Percentiles rank a stretch among this genome's conserved stretches.
phyloP scores from a whole-genome alignment of 2,113 vertebrate genomes.

The Rutilus rutilus region DNA sequence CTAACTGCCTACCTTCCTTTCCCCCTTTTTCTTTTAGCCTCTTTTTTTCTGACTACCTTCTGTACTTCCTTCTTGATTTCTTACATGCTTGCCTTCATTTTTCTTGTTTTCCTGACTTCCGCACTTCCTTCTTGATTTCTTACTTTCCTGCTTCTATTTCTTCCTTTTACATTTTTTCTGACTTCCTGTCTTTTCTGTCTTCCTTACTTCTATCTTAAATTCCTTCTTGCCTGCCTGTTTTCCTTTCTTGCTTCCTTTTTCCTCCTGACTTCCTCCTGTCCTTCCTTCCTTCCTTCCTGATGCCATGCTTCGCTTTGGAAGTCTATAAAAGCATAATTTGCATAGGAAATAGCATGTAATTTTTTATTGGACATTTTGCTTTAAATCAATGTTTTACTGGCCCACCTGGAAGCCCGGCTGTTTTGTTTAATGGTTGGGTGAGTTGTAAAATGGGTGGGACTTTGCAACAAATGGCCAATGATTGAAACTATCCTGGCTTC shows the following conservation, averaged over 20 bases:
- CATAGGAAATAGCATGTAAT: background rate
- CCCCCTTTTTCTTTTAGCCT: background rate
- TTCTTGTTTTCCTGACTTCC: background rate
- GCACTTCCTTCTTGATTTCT: background rate
- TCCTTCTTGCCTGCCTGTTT: background rate
- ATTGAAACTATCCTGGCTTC: background rate
- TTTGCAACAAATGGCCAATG: constrained; percentile 10
- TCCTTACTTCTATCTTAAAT: background rate
- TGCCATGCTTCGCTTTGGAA: background rate
- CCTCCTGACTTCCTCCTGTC: background rate
- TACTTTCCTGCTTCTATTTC: background rate
- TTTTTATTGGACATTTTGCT: background rate
- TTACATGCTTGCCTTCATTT: background rate
- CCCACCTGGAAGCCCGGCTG: background rate
- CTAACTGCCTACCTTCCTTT: background rate
- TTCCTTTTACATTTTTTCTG: background rate
- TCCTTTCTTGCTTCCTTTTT: background rate
- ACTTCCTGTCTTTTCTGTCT: background rate
- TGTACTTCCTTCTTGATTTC: background rate
- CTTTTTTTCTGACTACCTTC: background rate
- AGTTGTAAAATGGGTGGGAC: background rate
- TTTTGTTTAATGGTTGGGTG: background rate
- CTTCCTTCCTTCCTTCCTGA: background rate
- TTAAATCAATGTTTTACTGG: background rate
- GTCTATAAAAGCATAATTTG: constrained; percentile 1